Evolutionary conservation across 2,113 vertebrate species (phyloP).

Genomic region (Euleptes europaea): DNA sequence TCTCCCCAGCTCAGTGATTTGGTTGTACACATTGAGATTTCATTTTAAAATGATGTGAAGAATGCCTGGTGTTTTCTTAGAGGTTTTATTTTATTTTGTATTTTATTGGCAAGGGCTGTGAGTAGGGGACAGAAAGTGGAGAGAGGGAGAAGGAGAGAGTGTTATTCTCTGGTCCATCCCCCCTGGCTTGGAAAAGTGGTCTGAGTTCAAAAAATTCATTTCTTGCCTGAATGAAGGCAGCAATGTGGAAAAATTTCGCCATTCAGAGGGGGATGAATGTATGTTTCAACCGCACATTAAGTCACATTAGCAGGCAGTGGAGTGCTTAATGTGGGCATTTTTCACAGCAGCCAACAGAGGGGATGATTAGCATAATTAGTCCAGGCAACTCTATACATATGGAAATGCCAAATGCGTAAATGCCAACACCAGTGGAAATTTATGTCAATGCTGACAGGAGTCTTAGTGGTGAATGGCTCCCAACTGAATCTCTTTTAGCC

Average conservation of each 20-base stretch:
- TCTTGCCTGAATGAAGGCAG: slow-evolving; percentile 94
- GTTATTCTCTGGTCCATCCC: slow-evolving; percentile 72
- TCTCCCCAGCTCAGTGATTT: slow-evolving; percentile 1
- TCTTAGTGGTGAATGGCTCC: slow-evolving; percentile 88
- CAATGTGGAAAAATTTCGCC: slow-evolving; percentile 95
- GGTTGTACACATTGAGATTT: background rate
- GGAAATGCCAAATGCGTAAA: slow-evolving; percentile 93
- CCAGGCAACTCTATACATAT: slow-evolving; percentile 95
- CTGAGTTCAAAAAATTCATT: slow-evolving; percentile 93
- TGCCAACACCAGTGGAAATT: slow-evolving; percentile 93
- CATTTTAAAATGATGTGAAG: background rate
- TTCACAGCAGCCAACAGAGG: slow-evolving; percentile 94
- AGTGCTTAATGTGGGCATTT: slow-evolving; percentile 97
- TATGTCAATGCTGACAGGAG: slow-evolving; percentile 91
- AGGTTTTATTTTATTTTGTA: slow-evolving; percentile 7
- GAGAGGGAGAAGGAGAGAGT: slow-evolving; percentile 61
- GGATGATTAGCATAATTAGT: slow-evolving; percentile 97
- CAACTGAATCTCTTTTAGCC: slow-evolving; percentile 74
- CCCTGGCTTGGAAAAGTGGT: slow-evolving; percentile 83
- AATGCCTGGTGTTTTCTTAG: background rate
- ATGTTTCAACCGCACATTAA: slow-evolving; percentile 96
- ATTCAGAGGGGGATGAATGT: slow-evolving; percentile 93
- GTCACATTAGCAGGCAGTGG: slow-evolving; percentile 95
- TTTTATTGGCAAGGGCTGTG: slow-evolving; percentile 54
- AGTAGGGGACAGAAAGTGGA: slow-evolving; percentile 56